A percentile compares a stretch with the other conserved stretches of the same genome.
phyloP scores from a whole-genome alignment of 2,113 vertebrate species.

The Eulacestoma nigropectus region DNA sequence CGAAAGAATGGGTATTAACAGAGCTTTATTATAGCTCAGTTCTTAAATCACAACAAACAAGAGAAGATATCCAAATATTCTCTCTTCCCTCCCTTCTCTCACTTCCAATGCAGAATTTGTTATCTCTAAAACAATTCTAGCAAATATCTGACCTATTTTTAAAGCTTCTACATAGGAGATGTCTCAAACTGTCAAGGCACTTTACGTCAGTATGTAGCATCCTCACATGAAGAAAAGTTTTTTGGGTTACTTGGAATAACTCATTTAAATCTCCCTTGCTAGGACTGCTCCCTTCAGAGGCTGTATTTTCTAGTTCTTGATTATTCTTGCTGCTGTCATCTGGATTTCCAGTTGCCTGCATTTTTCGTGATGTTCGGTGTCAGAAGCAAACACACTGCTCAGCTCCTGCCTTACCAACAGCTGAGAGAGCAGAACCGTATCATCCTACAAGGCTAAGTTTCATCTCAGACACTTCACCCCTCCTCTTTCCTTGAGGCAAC shows the following conservation, averaged over 20 bases:
- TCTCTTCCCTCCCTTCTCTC: neutral
- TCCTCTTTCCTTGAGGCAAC: conserved; percentile 2
- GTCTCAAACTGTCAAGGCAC: neutral
- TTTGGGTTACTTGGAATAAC: neutral
- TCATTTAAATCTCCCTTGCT: neutral
- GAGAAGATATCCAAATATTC: neutral
- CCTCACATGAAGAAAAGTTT: neutral
- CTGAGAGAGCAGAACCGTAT: neutral
- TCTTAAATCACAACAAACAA: neutral
- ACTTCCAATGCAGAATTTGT: neutral
- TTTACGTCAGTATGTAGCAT: neutral
- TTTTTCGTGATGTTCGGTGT: neutral
- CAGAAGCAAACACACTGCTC: neutral
- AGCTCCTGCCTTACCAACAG: neutral
- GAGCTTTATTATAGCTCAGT: neutral
- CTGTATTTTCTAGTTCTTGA: neutral
- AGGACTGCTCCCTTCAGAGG: neutral
- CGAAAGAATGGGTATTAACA: neutral
- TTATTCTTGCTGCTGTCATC: neutral
- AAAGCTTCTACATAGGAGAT: neutral
- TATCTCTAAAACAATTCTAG: neutral
- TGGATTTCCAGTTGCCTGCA: neutral
- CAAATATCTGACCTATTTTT: neutral
- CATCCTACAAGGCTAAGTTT: neutral
- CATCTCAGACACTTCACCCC: neutral